A percentile compares a stretch with the other conserved stretches of the same genome.
Evolutionary conservation across 2,888 invertebrate genomes (phyloP).

Genomic region (Trissonchulus latispiculum): DNA sequence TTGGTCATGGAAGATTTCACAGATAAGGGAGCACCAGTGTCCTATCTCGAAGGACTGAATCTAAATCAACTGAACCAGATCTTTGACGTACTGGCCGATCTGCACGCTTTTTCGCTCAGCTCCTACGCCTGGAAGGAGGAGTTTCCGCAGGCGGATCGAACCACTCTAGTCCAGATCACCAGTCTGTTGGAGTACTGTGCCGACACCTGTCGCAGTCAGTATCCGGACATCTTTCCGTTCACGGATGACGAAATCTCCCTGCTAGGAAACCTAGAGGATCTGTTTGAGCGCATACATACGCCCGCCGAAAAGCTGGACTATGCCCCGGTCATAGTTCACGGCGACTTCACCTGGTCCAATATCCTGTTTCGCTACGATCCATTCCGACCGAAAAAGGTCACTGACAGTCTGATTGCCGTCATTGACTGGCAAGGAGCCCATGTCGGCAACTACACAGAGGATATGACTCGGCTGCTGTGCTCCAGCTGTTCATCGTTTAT

Average conservation of each 20-base stretch:
- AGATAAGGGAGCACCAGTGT: not conserved
- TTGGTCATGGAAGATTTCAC: not conserved
- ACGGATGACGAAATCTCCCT: not conserved
- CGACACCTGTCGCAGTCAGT: not conserved
- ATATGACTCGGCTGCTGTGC: not conserved
- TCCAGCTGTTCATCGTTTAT: not conserved
- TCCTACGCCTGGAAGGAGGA: not conserved
- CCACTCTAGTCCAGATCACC: not conserved
- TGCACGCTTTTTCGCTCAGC: not conserved
- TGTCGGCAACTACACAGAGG: not conserved
- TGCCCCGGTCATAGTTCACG: not conserved
- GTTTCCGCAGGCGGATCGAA: not conserved
- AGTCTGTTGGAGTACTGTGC: not conserved
- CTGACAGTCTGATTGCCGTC: not conserved
- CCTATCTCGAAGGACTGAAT: not conserved
- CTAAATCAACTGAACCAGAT: not conserved
- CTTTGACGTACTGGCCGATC: not conserved
- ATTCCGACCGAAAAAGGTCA: not conserved
- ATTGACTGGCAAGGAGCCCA: not conserved
- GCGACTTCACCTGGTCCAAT: not conserved
- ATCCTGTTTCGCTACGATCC: not conserved
- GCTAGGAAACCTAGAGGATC: not conserved
- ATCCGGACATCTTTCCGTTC: not conserved
- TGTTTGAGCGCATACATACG: not conserved
- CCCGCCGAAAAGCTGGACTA: not conserved